Percentiles rank a stretch among this genome's conserved stretches.
Evolutionary conservation across 30 jellyfish, hydroid and myxozoan species (phyloP).

Genomic region (Hydractinia symbiolongicarpus): DNA sequence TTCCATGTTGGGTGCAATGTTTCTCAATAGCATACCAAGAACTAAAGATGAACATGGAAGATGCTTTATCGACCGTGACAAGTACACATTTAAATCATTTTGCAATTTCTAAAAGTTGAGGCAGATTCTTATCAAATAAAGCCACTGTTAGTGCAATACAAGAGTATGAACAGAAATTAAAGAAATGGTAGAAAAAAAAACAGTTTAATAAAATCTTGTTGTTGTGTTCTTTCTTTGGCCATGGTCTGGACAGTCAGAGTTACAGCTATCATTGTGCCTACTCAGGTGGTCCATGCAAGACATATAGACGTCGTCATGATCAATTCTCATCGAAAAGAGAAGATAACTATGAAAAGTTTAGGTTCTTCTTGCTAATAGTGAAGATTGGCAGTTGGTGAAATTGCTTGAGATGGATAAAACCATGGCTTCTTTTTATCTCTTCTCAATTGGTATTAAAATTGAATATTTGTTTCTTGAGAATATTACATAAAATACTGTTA

Average conservation of each 20-base stretch:
- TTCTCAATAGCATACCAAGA: constrained; percentile 5
- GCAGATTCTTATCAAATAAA: constrained; percentile 14
- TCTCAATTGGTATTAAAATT: constrained; percentile 1
- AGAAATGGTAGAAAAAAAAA: background rate
- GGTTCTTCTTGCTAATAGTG: background rate
- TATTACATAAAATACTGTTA: constrained; percentile 1
- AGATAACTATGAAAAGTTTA: background rate
- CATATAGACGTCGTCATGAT: background rate
- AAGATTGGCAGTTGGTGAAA: constrained; percentile 12
- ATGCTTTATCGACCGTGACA: constrained; percentile 29
- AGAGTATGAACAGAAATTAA: background rate
- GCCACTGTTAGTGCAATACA: constrained; percentile 5
- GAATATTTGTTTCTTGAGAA: constrained; percentile 6
- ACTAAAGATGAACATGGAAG: constrained; percentile 25
- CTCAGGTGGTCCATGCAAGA: background rate
- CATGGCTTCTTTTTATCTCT: background rate
- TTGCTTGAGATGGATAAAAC: background rate
- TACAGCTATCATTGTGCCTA: background rate
- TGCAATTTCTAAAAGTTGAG: constrained; percentile 20
- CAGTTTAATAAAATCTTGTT: background rate
- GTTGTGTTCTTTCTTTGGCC: constrained; percentile 12
- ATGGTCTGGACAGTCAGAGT: background rate
- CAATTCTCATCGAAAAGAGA: background rate
- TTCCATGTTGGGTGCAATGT: constrained; percentile 21
- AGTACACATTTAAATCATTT: constrained; percentile 12